Base-by-base conservation (phyloP, 2,888 invertebrate genomes). In the Caenorhabditis sulstoni region DNA sequence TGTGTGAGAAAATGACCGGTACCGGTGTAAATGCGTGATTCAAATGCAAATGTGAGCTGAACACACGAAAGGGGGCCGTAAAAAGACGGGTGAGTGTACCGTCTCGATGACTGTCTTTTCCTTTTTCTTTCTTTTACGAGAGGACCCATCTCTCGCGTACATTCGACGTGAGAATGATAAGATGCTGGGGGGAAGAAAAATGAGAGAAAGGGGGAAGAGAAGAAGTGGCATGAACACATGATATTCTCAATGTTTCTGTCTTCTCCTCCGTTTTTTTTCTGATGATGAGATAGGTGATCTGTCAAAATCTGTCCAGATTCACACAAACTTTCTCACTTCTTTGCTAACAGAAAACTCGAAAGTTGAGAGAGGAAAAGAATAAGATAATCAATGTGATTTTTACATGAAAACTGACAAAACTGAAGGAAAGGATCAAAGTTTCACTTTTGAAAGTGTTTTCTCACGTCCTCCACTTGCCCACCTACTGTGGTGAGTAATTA, bases 41-140 rank as follows among this genome's bases (percentile, higher is more conserved):
- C 47, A 71, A 71, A 71, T 71, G 64, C 58, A 73, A 64, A 64
- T 73, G 35, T 35, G 55, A 58, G 66, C 57, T 29, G n/a, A 44
- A 41, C 16, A 50, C 1, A 55, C 14, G 37, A 45, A 18, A n/a
- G 35, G 35, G 29, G 57, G 41, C 41, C 23, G 12, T 18, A 22
- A 45, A 65, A 58, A 29, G 4, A 7, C n/a, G 22, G 47, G 50
- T 45, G 39, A 39, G 37, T 39, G 22, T 50, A 44, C 52, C 45
- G 20, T 57, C 37, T 39, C 61, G 35, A 47, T 49, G 37, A 57
- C 57, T 57, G 57, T 57, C 45, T 29, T 29, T 7, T 55, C 18
- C 18, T 14, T 55, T 37, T 18, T 37, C 20, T 29, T 62, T 37
- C 12, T 29, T 66, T 22, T 18, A 52, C 49, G 49, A 67, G 59